These are phyloP conservation scores for Apotomis betuletana DNA, from an alignment of 2,888 invertebrate species.

Conservation along the genomic window DNA sequence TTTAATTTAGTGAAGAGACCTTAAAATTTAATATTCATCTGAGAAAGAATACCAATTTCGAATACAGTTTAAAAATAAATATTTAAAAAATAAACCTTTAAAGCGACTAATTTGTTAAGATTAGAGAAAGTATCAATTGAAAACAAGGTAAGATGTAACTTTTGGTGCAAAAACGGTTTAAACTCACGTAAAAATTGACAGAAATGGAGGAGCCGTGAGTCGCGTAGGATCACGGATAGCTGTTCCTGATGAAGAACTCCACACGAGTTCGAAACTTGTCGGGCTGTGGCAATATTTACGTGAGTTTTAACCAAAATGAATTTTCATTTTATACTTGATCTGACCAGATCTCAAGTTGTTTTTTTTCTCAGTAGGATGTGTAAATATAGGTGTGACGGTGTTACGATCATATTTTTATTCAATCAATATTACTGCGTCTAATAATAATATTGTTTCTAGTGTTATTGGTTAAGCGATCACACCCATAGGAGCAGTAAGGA, in stretches of 20 bases:
- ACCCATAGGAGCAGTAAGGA: conserved; percentile 63
- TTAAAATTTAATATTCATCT: not conserved
- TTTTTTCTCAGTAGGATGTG: not conserved
- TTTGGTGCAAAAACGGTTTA: no score
- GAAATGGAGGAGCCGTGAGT: no score
- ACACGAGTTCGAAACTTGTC: no score
- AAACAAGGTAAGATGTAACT: no score
- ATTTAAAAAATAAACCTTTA: not conserved
- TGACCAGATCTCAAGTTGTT: not conserved
- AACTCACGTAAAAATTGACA: no score
- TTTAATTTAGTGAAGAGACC: conserved; percentile 9
- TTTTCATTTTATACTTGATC: not conserved
- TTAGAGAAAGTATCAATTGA: no score
- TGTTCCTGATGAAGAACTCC: no score
- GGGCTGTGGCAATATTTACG: no score
- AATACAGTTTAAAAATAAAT: not conserved
- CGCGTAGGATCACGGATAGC: no score
- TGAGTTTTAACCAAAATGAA: no score
- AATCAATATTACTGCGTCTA: conserved; percentile 47
- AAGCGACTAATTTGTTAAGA: no score
- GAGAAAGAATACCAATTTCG: not conserved
- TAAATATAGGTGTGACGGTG: conserved; percentile 13
- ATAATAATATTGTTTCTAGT: conserved; percentile 13
- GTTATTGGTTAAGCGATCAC: conserved; percentile 61
- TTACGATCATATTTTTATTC: conserved; percentile 43